These are phyloP conservation scores for Polylopha cassiicola DNA, from an alignment of 2,888 invertebrate genomes.

Conservation along the genomic window DNA sequence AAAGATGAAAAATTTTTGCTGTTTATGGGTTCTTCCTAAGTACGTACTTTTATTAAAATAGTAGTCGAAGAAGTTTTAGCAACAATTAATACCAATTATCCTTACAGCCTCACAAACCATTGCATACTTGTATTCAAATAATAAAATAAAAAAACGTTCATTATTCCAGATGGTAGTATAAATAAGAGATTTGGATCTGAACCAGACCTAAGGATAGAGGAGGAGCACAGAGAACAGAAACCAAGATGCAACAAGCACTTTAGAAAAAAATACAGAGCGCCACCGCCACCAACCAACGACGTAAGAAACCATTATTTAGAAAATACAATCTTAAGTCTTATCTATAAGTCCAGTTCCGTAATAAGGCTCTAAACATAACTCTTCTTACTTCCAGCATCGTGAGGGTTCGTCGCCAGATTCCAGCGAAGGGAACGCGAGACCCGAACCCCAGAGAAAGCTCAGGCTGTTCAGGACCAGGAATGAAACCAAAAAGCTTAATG, in stretches of 20 bases:
- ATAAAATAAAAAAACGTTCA: too few relatives aligned
- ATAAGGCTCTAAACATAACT: neutral
- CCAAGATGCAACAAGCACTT: constrained; percentile 71
- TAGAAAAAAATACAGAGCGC: constrained; percentile 88
- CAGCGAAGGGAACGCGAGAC: constrained; percentile 69
- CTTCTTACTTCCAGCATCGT: constrained; percentile 43
- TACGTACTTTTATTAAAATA: too few relatives aligned
- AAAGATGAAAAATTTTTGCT: too few relatives aligned
- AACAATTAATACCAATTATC: too few relatives aligned
- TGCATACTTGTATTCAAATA: too few relatives aligned
- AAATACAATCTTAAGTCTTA: neutral
- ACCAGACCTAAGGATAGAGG: constrained; percentile 80
- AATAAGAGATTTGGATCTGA: constrained; percentile 84
- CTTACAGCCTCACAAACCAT: too few relatives aligned
- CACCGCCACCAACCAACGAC: constrained; percentile 75
- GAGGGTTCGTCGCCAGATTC: constrained; percentile 79
- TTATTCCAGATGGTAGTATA: constrained; percentile 47
- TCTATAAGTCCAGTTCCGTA: neutral
- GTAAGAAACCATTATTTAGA: constrained; percentile 42
- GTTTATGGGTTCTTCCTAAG: too few relatives aligned
- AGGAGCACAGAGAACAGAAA: constrained; percentile 60
- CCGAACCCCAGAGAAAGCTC: constrained; percentile 74
- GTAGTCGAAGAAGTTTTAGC: too few relatives aligned
- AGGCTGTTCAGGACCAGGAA: constrained; percentile 86
- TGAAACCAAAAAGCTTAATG: constrained; percentile 79